Evolutionary conservation across 2,888 invertebrate genomes (phyloP), one percentile per base, ranked within the genome.

Genomic region (Carabus problematicus): DNA sequence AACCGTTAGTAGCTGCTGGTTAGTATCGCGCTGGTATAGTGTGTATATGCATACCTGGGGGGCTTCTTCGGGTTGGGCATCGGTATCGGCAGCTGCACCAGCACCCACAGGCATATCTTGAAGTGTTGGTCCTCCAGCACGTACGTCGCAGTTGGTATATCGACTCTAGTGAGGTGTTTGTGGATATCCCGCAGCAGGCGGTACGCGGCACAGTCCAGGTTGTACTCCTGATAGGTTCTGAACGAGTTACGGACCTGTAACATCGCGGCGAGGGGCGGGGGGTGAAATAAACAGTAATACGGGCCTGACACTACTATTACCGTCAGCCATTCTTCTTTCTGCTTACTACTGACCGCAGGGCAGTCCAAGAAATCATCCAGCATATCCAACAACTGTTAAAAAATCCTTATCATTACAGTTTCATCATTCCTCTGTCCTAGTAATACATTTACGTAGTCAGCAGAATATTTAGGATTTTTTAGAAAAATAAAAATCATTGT

Each of bases 151-250:
- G 82, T 84, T 68, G 80, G 80, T 66, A 84, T 79, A 74, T 84
- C n/a, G n/a, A n/a, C n/a, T n/a, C n/a, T 81, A 39, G 83, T 78
- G 41, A 85, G 79, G 67, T 84, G 82, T 16, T 77, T 76, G 45
- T 83, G 81, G 45, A 86, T 82, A 58, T 85, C 78, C 8, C 85
- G 79, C 39, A 86, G 74, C 1, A 86, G 75, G 43, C 79, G 76
- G 73, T 85, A 86, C 12, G 83, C 84, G 3, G 84, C 83, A 47
- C 79, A 77, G 71, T 86, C 84, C 61, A 86, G 76, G 77, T 82
- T 83, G 12, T 76, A 71, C 61, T 80, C 77, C 52, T 86, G 80
- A 67, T 81, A 81, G 9, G 81, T 75, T 12, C 86, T 77, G 68
- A 85, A 83, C 41, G 79, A 72, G 29, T 79, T 76, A 2, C 82